phyloP scores from a whole-genome alignment of 2,113 vertebrate species.

The Enhydra lutris region DNA sequence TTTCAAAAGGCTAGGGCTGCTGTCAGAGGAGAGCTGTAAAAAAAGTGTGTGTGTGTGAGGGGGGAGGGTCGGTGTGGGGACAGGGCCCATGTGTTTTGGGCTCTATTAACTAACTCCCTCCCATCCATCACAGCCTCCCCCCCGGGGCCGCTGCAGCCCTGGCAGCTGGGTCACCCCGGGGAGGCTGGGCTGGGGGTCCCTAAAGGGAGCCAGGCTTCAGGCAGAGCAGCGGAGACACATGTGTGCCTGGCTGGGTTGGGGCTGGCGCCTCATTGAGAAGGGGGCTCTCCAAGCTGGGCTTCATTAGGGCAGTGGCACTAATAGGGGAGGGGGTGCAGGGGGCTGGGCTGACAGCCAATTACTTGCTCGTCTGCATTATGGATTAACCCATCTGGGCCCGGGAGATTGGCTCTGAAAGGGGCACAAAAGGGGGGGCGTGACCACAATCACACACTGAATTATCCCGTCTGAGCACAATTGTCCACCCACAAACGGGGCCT shows the following conservation, averaged over 20 bases:
- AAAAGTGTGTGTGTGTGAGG: background rate
- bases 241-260: conserved; percentile 86
- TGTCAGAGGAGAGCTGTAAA: conserved; percentile 12
- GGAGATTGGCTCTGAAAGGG: conserved; percentile 91
- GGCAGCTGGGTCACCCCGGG: conserved; percentile 83
- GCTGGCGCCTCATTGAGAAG: conserved; percentile 87
- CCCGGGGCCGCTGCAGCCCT: conserved; percentile 52
- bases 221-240: conserved; percentile 93
- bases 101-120: conserved; percentile 78
- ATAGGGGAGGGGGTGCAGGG: conserved; percentile 87
- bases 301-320: conserved; percentile 93
- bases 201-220: conserved; percentile 79
- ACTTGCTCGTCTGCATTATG: conserved; percentile 95
- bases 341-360: conserved; percentile 85
- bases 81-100: conserved; percentile 77
- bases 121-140: conserved; percentile 77
- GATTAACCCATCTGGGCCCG: conserved; percentile 97
- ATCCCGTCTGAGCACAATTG: conserved; percentile 89
- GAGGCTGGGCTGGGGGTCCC: conserved; percentile 74
- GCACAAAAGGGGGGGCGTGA: conserved; percentile 91
- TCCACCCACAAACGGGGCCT: conserved; percentile 74
- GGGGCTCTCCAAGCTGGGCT: conserved; percentile 92
- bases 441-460: conserved; percentile 91
- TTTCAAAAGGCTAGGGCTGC: conserved; percentile 18
- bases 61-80: conserved; percentile 45